Base-by-base conservation (phyloP, 2,888 invertebrate species). In the Tenthredo scrophulariae region DNA sequence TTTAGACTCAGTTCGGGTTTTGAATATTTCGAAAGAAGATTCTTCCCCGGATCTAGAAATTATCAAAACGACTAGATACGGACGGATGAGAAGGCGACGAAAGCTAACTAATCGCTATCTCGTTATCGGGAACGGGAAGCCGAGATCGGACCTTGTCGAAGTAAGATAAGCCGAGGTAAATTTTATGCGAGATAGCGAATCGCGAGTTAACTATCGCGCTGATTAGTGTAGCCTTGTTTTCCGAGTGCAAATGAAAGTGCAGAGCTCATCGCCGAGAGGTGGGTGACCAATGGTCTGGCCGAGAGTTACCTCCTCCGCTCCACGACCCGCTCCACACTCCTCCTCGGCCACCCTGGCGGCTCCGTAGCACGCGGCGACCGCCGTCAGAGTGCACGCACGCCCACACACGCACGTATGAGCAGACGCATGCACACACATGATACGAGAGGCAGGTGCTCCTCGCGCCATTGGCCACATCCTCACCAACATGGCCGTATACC, bases 361-460 rank as follows among this genome's bases (percentile, higher is more conserved):
- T 54, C 7, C 85, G 67, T 40, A 77, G 84, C 65, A 75, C 75
- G 79, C 74, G 46, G 67, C 79, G 84, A 79, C n/a, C 62, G 40
- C 40, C 75, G 84, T 83, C 85, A 84, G 80, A 85, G 86, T 83
- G 74, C 62, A n/a, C 22, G n/a, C 29, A 84, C 77, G 77, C 85
- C 84, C 74, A 85, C 85, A 85, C 85, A 87, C 86, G 85, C 87
- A 87, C 87, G 87, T 87, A 88, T 88, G 86, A 43, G 86, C 88
- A 89, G 88, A 89, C 86, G 89, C 89, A 89, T 89, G 90, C 91
- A 90, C 91, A 91, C 91, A 91, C 91, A 90, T 89, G 89, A 89
- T 90, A 90, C 89, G 91, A 92, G 91, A 92, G 93, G 93, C 92
- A 93, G 93, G 93, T 93, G 93, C 92, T 91, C 90, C 88, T 90